Evolutionary conservation across 2,888 invertebrate genomes (phyloP), one percentile per base, ranked within the genome.

Genomic region (Conchocele bisecta): DNA sequence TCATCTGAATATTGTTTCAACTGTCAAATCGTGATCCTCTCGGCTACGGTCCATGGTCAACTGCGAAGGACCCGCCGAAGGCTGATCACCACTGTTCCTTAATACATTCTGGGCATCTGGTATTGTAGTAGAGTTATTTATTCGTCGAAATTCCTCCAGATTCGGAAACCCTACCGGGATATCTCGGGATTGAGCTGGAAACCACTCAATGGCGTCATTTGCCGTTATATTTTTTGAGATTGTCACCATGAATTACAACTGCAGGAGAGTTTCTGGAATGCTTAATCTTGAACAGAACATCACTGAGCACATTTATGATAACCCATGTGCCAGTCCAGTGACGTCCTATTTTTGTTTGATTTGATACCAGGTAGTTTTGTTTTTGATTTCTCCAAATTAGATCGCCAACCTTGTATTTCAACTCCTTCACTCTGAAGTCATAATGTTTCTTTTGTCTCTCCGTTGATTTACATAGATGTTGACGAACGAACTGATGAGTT

Each of bases 261-360:
- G 68, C 17, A 15, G 59, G 51, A 17, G 61, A 60, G 29, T 5
- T 41, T 3, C 57, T 42, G 13, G 68, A 56, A 50, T 61, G 56
- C 50, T 31, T 53, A 11, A 68, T 68, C 46, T 46, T 58, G 35
- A 53, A 68, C 4, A 54, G 28, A 22, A 51, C 39, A 26, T 51
- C 59, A 46, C 54, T 37, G 11, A 60, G 51, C 28, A 42, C 35
- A 33, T 56, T 44, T 5, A 37, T 35, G n/a, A 68, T 48, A 35
- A 53, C 39, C 56, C 68, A 68, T 9, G 61, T 60, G 3, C 68
- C 68, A 26, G 68, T 61, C 61, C 68, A 68, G 28, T 68, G 37
- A 31, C 60, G 31, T n/a, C 33, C 29, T 9, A 68, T 24, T 33
- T 68, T 61, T 24, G 42, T 15, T 44, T 68, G 60, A 5, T 41